Conservation (phyloP, 2,797 vertebrate species). For the Myotis daubentonii region DNA sequence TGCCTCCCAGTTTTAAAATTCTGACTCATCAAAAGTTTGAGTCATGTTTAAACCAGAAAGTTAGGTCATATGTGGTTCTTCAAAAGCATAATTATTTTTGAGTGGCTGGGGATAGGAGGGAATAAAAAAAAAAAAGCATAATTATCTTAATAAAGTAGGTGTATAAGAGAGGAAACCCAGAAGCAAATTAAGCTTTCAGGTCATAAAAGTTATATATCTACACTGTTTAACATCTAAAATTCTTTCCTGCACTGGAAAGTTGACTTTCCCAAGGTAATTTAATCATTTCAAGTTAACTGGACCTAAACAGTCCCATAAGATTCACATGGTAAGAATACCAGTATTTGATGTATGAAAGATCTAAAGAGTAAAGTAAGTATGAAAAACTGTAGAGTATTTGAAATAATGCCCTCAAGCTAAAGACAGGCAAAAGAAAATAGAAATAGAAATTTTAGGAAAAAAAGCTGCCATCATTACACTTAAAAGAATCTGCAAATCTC, state of each 20-base stretch:
- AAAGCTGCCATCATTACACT: not conserved
- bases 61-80: not conserved
- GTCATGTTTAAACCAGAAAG: constrained; percentile 47
- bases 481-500: constrained; percentile 25
- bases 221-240: constrained; percentile 45
- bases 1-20: constrained; percentile 21
- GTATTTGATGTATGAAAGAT: constrained; percentile 11
- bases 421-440: constrained; percentile 32
- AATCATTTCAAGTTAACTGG: constrained; percentile 18
- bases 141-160: constrained; percentile 20
- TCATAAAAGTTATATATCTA: not conserved
- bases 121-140: not conserved
- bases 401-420: constrained; percentile 6
- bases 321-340: constrained; percentile 23
- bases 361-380: not conserved
- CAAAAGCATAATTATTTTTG: constrained; percentile 49
- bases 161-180: not conserved
- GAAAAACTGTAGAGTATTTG: not conserved
- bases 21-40: constrained; percentile 20
- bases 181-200: not conserved
- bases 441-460: not conserved
- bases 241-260: constrained; percentile 29
- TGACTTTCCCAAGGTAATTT: constrained; percentile 42
- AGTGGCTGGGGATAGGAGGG: too few relatives aligned
- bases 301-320: not conserved